phyloP scores from a whole-genome alignment of 2,888 invertebrate species.

The Drosophila mettleri region DNA sequence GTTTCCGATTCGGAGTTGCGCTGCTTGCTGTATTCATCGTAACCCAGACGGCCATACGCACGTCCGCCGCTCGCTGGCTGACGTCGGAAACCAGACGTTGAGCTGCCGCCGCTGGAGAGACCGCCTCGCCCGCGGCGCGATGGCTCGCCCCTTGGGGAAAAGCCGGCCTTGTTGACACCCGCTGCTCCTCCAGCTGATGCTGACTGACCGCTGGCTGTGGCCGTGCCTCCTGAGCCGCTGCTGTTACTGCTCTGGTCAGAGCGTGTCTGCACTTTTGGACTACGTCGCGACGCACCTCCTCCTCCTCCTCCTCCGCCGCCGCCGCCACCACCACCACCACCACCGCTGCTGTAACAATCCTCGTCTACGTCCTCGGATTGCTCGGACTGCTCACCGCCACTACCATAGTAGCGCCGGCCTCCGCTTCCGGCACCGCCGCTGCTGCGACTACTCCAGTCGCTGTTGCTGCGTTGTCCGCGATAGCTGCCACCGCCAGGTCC shows the following conservation, averaged over 20 bases:
- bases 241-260: slow-evolving; percentile 31
- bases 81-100: slow-evolving; percentile 82
- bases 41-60: slow-evolving; percentile 73
- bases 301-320: slow-evolving; percentile 85
- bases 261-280: slow-evolving; percentile 82
- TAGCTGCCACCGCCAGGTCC: slow-evolving; percentile 83
- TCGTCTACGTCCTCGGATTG: slow-evolving; percentile 91
- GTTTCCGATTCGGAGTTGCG: slow-evolving; percentile 82
- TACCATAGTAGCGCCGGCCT: slow-evolving; percentile 76
- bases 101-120: slow-evolving; percentile 84
- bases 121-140: slow-evolving; percentile 92
- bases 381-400: slow-evolving; percentile 87
- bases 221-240: slow-evolving; percentile 28
- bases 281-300: slow-evolving; percentile 86
- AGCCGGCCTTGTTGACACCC: slow-evolving; percentile 87
- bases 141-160: slow-evolving; percentile 95
- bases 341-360: slow-evolving; percentile 85
- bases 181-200: slow-evolving; percentile 57
- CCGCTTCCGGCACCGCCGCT: slow-evolving; percentile 60
- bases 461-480: slow-evolving; percentile 84
- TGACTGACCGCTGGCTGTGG: not conserved
- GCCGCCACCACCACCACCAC: slow-evolving; percentile 85
- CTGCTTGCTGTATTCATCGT: slow-evolving; percentile 78
- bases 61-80: slow-evolving; percentile 54
- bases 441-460: slow-evolving; percentile 84